Evolutionary conservation across 2,888 invertebrate species (phyloP), one percentile per base, ranked within the genome.

Genomic region (Melanargia galathea): DNA sequence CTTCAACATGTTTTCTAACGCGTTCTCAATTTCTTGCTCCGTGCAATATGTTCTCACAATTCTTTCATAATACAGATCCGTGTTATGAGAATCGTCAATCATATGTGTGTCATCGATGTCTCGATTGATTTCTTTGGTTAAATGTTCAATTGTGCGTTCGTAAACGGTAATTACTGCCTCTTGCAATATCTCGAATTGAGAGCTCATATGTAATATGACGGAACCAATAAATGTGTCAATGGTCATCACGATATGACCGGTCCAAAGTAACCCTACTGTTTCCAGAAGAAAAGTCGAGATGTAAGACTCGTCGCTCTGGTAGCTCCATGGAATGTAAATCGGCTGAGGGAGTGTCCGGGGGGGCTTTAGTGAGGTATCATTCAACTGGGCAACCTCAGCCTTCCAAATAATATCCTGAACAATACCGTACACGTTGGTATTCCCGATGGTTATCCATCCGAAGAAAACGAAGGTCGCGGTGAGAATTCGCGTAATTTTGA

Each of bases 181-280:
- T 56, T 82, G 79, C 51, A 91, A 69, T 65, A 81, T 86, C 1
- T 72, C 71, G 64, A 91, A 91, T 68, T 91, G 91, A 2, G 83
- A 75, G 62, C 89, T 88, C 88, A 90, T 89, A 57, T 90, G 90
- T 0, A 90, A 72, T 60, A 91, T 88, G 16, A 91, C 71, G 2
- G 90, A 85, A 7, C 83, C 91, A 63, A 91, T 88, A 65, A 90
- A 87, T 0, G 90, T 90, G 65, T 91, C 91, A 56, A 90, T 87
- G 0, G 81, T 81, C 87, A 91, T 86, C 11, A 91, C 88, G 43
- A 91, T 90, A 57, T 90, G 90, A 1, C 90, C 91, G 0, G 90
- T 91, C 90, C 90, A 91, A 16, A 91, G 70, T 24, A 91, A 70
- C 1, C 91, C 91, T 1, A 86, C 69, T 11, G 88, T 86, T 73